Conservation (phyloP, 1,140 invertebrate genomes). For the Asobara japonica region DNA sequence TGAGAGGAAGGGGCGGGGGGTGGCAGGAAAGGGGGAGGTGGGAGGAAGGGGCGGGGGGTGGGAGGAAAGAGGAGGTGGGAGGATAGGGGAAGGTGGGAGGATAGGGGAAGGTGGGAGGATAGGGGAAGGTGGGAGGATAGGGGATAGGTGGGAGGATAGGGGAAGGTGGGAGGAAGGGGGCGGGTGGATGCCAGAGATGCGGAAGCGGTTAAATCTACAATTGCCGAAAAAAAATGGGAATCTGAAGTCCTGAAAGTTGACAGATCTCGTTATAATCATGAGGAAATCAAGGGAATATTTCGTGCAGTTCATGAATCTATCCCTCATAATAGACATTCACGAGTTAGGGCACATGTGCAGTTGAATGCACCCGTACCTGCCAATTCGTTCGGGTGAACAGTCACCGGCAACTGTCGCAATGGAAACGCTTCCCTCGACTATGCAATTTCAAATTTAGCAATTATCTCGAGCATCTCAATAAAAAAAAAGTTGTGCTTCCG, state of each 20-base stretch:
- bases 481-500: too few species aligned
- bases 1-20: too few species aligned
- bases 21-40: too few species aligned
- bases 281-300: slow-evolving; percentile 40
- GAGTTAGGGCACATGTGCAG: neutral
- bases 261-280: slow-evolving; percentile 43
- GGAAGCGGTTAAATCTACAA: too few species aligned
- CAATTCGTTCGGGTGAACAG: neutral
- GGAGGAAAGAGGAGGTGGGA: too few species aligned
- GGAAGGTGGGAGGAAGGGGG: neutral
- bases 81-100: too few species aligned
- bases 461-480: neutral
- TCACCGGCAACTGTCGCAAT: neutral
- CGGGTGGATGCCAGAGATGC: too few species aligned
- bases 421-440: neutral
- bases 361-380: neutral
- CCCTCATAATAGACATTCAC: neutral
- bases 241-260: neutral
- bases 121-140: too few species aligned
- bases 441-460: neutral
- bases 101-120: too few species aligned
- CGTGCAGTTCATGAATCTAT: neutral
- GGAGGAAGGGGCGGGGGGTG: too few species aligned
- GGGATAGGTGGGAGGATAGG: too few species aligned
- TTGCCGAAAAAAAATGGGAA: neutral